These are phyloP conservation scores for Trachelus troglodyta DNA, from an alignment of 2,888 invertebrate species.

Conservation along the genomic window DNA sequence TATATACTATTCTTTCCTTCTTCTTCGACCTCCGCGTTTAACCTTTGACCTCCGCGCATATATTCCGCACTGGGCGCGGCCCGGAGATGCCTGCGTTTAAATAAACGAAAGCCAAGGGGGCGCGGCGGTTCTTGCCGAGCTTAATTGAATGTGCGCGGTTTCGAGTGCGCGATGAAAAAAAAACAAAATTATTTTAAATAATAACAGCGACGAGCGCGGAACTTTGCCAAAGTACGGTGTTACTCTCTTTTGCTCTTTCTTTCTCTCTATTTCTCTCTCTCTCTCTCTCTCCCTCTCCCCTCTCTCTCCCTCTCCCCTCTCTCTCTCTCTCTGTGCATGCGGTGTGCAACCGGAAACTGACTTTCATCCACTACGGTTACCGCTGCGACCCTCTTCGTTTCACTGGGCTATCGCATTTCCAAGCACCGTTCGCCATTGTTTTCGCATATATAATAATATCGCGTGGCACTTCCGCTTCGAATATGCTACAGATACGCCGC, in stretches of 20 bases:
- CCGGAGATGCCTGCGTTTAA: conserved; percentile 25
- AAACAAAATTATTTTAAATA: too few relatives aligned
- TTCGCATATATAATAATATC: not conserved
- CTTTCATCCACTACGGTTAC: not conserved
- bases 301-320: too few relatives aligned
- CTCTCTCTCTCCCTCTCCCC: too few relatives aligned
- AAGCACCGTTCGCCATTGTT: not conserved
- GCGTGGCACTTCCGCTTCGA: not conserved
- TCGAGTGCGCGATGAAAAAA: not conserved
- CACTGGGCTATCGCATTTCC: not conserved
- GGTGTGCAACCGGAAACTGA: not conserved
- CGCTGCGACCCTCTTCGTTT: not conserved
- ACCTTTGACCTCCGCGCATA: conserved; percentile 28
- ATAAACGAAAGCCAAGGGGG: not conserved
- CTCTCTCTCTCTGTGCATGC: too few relatives aligned
- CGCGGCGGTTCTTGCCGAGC: not conserved
- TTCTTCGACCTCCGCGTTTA: not conserved
- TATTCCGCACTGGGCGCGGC: conserved; percentile 22
- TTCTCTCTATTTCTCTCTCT: too few relatives aligned
- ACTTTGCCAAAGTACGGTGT: too few relatives aligned
- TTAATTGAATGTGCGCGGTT: not conserved
- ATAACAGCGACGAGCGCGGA: too few relatives aligned
- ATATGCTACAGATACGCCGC: not conserved
- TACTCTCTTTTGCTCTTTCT: too few relatives aligned
- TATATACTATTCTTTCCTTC: not conserved